These are phyloP conservation scores for Tetranychus truncatus DNA, from an alignment of 2,888 invertebrate species.

Conservation along the genomic window DNA sequence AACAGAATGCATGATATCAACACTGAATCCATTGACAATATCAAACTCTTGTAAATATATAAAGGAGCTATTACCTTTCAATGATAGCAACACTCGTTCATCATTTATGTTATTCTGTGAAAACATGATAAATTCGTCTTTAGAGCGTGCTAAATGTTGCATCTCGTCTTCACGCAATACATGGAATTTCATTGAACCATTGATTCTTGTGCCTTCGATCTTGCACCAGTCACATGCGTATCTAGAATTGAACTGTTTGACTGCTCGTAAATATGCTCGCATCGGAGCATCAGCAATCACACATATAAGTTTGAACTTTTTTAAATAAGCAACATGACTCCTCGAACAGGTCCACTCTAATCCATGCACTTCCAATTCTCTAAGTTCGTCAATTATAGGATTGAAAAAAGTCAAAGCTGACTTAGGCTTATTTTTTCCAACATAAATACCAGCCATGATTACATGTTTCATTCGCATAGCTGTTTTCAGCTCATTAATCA, in stretches of 20 bases:
- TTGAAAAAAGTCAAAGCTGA: no score
- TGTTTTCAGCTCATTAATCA: no score
- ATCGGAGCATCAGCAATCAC: conserved; percentile 2
- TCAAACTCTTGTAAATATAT: neutral
- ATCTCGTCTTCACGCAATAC: no score
- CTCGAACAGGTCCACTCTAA: no score
- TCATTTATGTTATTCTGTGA: neutral
- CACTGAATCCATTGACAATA: neutral
- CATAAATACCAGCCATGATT: no score
- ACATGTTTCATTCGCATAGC: no score
- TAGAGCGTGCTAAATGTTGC: no score
- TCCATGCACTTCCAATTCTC: no score
- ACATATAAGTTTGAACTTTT: neutral
- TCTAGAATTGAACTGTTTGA: neutral
- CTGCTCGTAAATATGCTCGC: neutral
- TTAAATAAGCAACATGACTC: neutral
- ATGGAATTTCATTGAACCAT: no score
- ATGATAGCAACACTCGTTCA: neutral
- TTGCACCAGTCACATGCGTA: neutral
- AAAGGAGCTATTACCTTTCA: neutral
- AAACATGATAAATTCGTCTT: neutral
- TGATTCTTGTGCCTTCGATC: neutral
- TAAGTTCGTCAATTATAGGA: no score
- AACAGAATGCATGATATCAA: neutral
- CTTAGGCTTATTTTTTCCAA: no score